Percentiles rank a stretch among this genome's conserved stretches.
phyloP scores from a whole-genome alignment of 1,140 invertebrate genomes.

The Pantala flavescens region DNA sequence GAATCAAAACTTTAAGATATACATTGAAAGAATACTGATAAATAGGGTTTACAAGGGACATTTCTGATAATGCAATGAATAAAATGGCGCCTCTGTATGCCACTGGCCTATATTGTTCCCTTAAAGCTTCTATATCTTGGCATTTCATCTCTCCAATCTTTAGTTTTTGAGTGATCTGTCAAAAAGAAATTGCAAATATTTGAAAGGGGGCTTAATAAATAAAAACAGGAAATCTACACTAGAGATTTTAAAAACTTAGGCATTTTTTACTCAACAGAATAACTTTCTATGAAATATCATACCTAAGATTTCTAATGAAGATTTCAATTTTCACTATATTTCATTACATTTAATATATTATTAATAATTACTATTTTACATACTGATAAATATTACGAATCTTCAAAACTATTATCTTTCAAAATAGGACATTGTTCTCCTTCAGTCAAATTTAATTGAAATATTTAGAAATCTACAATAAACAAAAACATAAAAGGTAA shows the following conservation, averaged over 20 bases:
- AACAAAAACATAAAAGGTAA: too few relatives aligned
- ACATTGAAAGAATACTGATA: constrained; percentile 80
- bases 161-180: not conserved
- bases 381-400: too few relatives aligned
- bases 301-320: too few relatives aligned
- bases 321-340: too few relatives aligned
- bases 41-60: constrained; percentile 76
- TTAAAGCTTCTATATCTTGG: not conserved
- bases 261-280: constrained; percentile 17
- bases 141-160: not conserved
- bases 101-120: constrained; percentile 37
- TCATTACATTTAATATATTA: too few relatives aligned
- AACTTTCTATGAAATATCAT: constrained; percentile 18
- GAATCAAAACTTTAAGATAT: constrained; percentile 68
- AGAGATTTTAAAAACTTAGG: too few relatives aligned
- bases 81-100: constrained; percentile 75
- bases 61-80: constrained; percentile 79
- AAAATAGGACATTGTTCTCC: too few relatives aligned
- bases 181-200: not conserved
- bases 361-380: too few relatives aligned
- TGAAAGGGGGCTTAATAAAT: not conserved
- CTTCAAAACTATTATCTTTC: too few relatives aligned
- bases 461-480: too few relatives aligned
- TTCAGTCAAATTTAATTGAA: too few relatives aligned
- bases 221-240: not conserved